Conservation (phyloP, 2,797 vertebrate genomes). For the Xyrichtys novacula region DNA sequence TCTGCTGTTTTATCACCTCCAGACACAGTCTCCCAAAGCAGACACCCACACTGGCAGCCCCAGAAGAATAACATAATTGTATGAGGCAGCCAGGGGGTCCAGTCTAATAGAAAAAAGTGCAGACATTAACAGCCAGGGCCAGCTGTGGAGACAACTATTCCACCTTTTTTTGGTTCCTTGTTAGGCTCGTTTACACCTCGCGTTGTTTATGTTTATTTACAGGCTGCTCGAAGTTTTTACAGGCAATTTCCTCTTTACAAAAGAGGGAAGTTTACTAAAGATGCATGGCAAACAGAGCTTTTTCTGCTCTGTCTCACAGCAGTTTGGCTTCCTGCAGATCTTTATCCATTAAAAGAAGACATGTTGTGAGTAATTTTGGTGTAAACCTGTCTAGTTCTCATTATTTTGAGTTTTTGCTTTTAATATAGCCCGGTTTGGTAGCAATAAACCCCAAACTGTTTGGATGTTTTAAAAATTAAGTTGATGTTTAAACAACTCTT, state of each 20-base stretch:
- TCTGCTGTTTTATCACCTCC: slow-evolving; percentile 82
- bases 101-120: slow-evolving; percentile 73
- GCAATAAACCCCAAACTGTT: too few relatives aligned
- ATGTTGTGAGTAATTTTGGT: slow-evolving; percentile 2
- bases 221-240: slow-evolving; percentile 59
- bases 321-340: slow-evolving; percentile 28
- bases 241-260: slow-evolving; percentile 69
- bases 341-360: slow-evolving; percentile 18
- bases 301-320: slow-evolving; percentile 34
- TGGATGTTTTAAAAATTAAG: too few relatives aligned
- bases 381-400: slow-evolving; percentile 5
- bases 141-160: slow-evolving; percentile 41
- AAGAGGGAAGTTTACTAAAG: slow-evolving; percentile 45
- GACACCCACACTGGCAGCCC: slow-evolving; percentile 70
- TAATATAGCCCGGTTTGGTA: too few relatives aligned
- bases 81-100: slow-evolving; percentile 67
- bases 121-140: slow-evolving; percentile 74
- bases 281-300: slow-evolving; percentile 33
- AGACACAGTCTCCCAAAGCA: slow-evolving; percentile 68
- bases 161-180: slow-evolving; percentile 11
- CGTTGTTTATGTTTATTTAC: slow-evolving; percentile 74
- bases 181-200: slow-evolving; percentile 71
- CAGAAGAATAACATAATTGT: slow-evolving; percentile 81
- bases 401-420: too few relatives aligned
- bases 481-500: too few relatives aligned